These are phyloP conservation scores for Nasonovia ribisnigri DNA, from an alignment of 2,888 invertebrate species.

Conservation along the genomic window DNA sequence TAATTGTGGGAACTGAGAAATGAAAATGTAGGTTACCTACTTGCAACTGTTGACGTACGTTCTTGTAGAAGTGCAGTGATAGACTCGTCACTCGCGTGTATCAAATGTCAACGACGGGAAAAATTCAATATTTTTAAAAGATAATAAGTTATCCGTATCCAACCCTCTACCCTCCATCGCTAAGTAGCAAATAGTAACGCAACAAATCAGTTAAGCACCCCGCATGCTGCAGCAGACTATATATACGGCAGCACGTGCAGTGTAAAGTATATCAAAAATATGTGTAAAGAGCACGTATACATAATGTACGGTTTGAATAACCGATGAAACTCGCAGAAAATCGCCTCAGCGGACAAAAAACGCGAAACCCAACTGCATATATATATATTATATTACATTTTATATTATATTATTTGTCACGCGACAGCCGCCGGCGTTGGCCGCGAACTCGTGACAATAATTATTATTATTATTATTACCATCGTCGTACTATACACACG, in stretches of 20 bases:
- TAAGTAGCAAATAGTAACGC: background rate
- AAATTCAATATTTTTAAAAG: background rate
- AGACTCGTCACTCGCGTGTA: background rate
- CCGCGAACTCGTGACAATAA: conserved; percentile 9
- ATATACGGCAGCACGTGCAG: background rate
- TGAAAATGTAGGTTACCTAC: background rate
- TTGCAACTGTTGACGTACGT: background rate
- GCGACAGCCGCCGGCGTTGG: background rate
- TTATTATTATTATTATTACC: background rate
- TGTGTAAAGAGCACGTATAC: background rate
- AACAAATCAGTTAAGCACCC: background rate
- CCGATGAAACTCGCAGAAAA: background rate
- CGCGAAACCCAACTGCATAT: background rate
- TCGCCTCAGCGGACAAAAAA: background rate
- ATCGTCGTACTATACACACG: background rate
- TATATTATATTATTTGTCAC: background rate
- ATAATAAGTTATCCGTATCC: background rate
- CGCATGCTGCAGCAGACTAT: too few relatives aligned
- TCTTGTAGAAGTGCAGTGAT: background rate
- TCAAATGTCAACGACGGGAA: background rate
- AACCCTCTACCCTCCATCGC: background rate
- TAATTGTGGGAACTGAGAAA: background rate
- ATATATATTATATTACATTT: background rate
- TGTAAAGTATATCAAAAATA: background rate
- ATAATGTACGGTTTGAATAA: background rate